A percentile compares a stretch with the other conserved stretches of the same genome.
Conservation (phyloP, 2,797 vertebrate genomes). For the Eutrigla gurnardus region DNA sequence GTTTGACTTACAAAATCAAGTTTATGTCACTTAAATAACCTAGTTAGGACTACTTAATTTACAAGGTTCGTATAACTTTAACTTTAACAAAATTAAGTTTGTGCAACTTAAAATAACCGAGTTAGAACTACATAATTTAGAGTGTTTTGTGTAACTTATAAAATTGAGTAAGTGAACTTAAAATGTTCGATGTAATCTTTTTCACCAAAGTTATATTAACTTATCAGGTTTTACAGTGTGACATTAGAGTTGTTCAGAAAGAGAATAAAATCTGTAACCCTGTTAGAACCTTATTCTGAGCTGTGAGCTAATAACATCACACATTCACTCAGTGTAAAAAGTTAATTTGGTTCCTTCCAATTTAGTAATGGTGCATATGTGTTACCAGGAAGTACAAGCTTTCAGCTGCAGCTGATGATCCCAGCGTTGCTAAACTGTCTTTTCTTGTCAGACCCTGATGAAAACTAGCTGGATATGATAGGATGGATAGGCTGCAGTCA, state of each 20-base stretch:
- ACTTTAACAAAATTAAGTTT: too few relatives aligned
- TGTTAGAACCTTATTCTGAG: neutral
- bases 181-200: too few relatives aligned
- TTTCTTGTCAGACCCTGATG: slow-evolving; percentile 48
- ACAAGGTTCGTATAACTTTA: too few relatives aligned
- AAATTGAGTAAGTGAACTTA: too few relatives aligned
- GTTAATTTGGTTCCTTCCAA: neutral
- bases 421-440: slow-evolving; percentile 49
- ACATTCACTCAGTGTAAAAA: neutral
- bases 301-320: neutral
- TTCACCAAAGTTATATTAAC: too few relatives aligned
- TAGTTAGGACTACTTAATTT: too few relatives aligned
- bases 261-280: neutral
- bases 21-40: too few relatives aligned
- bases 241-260: neutral
- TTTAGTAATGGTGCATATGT: neutral
- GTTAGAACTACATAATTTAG: too few relatives aligned
- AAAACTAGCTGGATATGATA: slow-evolving; percentile 22
- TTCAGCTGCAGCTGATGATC: slow-evolving; percentile 46
- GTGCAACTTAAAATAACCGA: too few relatives aligned
- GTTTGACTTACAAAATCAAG: too few relatives aligned
- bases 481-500: slow-evolving; percentile 34
- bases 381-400: slow-evolving; percentile 45
- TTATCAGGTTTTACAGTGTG: too few relatives aligned
- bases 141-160: too few relatives aligned